phyloP scores from a whole-genome alignment of 2,113 vertebrate genomes.

The Tricholaema leucomelas region DNA sequence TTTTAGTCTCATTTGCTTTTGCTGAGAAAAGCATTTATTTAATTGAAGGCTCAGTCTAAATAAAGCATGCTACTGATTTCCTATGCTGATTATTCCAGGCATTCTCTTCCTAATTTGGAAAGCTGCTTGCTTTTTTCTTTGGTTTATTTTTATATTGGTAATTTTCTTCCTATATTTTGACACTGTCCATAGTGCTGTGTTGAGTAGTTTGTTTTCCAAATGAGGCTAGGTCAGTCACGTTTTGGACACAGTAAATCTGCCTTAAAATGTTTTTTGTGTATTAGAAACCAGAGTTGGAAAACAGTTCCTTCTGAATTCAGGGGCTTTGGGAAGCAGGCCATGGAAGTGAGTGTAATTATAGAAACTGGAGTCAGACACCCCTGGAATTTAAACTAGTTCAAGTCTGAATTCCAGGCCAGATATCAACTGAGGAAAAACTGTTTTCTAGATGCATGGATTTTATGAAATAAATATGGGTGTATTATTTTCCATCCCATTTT shows the following conservation, averaged over 20 bases:
- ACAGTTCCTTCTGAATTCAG: not conserved
- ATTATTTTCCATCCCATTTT: not conserved
- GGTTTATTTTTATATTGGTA: conserved; percentile 42
- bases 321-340: not conserved
- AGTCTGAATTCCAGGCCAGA: not conserved
- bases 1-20: conserved; percentile 60
- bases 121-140: conserved; percentile 54
- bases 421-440: not conserved
- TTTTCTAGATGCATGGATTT: not conserved
- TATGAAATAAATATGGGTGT: not conserved
- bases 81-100: conserved; percentile 58
- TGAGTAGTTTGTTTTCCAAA: not conserved
- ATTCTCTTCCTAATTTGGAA: conserved; percentile 57
- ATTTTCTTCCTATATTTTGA: conserved; percentile 32
- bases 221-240: not conserved
- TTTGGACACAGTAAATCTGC: not conserved
- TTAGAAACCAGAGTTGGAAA: not conserved
- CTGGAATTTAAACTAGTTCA: not conserved
- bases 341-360: not conserved
- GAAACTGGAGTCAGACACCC: not conserved
- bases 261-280: not conserved
- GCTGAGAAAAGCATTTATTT: conserved; percentile 69
- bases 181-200: not conserved
- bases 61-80: conserved; percentile 61
- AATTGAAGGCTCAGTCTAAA: conserved; percentile 61